Evolutionary conservation across 2,888 invertebrate genomes (phyloP).

Genomic region (Blera fallax): DNA sequence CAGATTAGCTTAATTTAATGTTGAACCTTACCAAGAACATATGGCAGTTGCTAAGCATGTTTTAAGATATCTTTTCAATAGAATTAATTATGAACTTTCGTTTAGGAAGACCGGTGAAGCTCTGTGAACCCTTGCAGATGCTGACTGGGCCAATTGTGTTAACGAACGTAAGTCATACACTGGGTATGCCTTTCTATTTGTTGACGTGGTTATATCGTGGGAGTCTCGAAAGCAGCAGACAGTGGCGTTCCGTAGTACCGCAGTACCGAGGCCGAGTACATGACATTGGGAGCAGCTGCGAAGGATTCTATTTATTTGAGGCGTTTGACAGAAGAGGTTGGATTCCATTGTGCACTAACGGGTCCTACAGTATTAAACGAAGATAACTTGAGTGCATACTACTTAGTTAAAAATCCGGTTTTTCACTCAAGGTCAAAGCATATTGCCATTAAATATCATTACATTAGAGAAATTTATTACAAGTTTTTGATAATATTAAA

Average conservation of each 20-base stretch:
- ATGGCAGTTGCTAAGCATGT: background rate
- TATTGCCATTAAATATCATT: background rate
- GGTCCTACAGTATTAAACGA: background rate
- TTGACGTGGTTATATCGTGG: slow-evolving; percentile 36
- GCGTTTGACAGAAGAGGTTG: slow-evolving; percentile 1
- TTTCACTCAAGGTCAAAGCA: background rate
- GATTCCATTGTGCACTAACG: background rate
- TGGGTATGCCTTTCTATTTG: slow-evolving; percentile 40
- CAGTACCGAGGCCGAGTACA: slow-evolving; percentile 55
- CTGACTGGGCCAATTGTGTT: background rate
- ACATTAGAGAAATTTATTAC: background rate
- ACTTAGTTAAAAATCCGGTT: slow-evolving; percentile 48
- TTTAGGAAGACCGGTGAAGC: background rate
- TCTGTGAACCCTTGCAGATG: too few species aligned
- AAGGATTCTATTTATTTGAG: slow-evolving; percentile 50
- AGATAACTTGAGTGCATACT: slow-evolving; percentile 51
- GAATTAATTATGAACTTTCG: background rate
- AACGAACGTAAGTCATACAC: slow-evolving; percentile 52
- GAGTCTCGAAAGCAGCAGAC: slow-evolving; percentile 50
- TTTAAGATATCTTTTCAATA: background rate
- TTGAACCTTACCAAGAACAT: too few species aligned
- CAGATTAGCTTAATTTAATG: background rate
- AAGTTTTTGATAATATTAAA: too few species aligned
- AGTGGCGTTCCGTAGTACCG: background rate
- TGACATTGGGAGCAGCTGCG: background rate